A percentile compares a stretch with the other conserved stretches of the same genome.
Conservation (phyloP, 2,113 vertebrate genomes). For the Nerophis ophidion region DNA sequence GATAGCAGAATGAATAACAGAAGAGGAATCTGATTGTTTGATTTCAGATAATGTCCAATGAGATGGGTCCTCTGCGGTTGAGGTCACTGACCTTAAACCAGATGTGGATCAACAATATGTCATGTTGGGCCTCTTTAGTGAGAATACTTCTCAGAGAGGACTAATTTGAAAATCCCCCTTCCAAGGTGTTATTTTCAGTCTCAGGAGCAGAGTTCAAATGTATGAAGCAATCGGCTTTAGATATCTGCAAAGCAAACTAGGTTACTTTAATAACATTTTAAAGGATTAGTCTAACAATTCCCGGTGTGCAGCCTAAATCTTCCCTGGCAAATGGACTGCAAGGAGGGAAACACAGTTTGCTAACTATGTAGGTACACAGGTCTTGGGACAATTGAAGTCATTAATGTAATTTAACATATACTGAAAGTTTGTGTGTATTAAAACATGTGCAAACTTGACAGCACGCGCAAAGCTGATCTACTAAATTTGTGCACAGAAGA, state of each 20-base stretch:
- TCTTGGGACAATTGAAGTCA: background rate
- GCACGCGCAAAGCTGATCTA: no score
- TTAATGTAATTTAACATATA: background rate
- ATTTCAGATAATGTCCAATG: conserved; percentile 25
- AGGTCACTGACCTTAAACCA: conserved; percentile 38
- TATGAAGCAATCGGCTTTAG: conserved; percentile 47
- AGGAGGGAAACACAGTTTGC: conserved; percentile 45
- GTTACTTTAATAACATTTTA: conserved; percentile 63
- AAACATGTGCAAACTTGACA: no score
- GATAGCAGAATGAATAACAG: conserved; percentile 11
- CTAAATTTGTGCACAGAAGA: no score
- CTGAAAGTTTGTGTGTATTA: background rate
- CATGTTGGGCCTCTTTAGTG: conserved; percentile 35
- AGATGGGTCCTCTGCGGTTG: conserved; percentile 38
- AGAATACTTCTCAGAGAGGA: conserved; percentile 30
- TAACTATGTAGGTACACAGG: conserved; percentile 22
- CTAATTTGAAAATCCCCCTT: conserved; percentile 48
- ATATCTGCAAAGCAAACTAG: conserved; percentile 42
- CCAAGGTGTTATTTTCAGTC: conserved; percentile 50
- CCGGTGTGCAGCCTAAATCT: conserved; percentile 33
- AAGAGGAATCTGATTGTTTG: conserved; percentile 34
- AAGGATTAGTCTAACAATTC: conserved; percentile 61
- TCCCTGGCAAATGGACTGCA: conserved; percentile 21
- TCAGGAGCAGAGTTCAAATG: conserved; percentile 14
- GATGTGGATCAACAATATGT: conserved; percentile 49